Conservation (phyloP, 1,140 invertebrate genomes). For the Euglossa dilemma region DNA sequence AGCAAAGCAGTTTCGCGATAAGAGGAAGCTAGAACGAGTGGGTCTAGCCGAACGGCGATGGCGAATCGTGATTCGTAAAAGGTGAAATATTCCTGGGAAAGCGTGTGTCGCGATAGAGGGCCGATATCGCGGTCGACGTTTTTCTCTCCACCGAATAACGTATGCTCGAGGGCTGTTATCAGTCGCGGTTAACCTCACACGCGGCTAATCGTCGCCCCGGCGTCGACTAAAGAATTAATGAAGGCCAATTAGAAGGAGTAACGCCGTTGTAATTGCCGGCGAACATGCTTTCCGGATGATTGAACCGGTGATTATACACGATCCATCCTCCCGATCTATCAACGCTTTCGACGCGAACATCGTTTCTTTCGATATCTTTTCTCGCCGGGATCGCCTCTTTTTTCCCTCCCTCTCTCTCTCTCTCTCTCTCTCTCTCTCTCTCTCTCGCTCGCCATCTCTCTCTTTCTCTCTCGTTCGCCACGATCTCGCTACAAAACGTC, state of each 20-base stretch:
- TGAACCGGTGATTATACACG: conserved; percentile 41
- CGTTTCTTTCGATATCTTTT: conserved; percentile 5
- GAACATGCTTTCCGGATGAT: conserved; percentile 53
- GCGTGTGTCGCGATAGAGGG: not conserved
- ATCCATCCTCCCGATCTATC: conserved; percentile 44
- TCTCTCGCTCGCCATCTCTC: not conserved
- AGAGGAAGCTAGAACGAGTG: not conserved
- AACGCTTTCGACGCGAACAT: conserved; percentile 31
- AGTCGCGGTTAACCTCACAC: conserved; percentile 69
- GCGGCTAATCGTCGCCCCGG: conserved; percentile 68
- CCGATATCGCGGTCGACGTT: conserved; percentile 7
- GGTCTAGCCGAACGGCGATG: not conserved
- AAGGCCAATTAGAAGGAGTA: conserved; percentile 73
- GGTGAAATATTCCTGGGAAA: conserved; percentile 7
- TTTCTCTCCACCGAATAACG: conserved; percentile 62
- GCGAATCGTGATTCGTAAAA: not conserved
- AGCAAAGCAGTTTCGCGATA: not conserved
- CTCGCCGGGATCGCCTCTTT: not conserved
- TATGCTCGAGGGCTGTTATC: conserved; percentile 66
- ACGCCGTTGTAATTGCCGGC: conserved; percentile 67
- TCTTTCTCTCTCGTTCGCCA: not conserved
- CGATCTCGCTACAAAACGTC: conserved; percentile 5
- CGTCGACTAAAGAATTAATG: conserved; percentile 74
- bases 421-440: not conserved
- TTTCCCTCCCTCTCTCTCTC: not conserved